These are phyloP conservation scores for Montipora efflorescens DNA, from an alignment of 64 coral and sea anemone species.

Conservation along the genomic window DNA sequence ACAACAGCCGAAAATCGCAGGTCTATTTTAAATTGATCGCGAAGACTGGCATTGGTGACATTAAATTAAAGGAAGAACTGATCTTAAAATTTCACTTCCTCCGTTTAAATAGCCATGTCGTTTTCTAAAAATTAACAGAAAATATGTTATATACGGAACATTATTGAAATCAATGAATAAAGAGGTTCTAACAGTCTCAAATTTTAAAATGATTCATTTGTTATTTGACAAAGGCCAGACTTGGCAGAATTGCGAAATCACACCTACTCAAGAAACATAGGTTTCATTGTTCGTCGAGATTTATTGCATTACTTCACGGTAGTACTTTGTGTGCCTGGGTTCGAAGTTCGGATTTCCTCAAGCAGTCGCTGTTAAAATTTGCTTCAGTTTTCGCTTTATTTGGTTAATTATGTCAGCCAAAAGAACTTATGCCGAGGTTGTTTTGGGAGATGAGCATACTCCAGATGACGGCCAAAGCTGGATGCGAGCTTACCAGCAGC, in stretches of 20 bases:
- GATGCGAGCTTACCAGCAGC: constrained; percentile 35
- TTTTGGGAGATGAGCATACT: constrained; percentile 7
- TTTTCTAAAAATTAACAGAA: neutral
- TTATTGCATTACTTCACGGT: neutral
- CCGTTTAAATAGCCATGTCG: neutral
- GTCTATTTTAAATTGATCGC: too few species aligned
- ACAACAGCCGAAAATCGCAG: too few species aligned
- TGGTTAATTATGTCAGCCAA: constrained; percentile 27
- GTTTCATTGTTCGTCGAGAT: neutral
- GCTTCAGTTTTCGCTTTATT: constrained; percentile 15
- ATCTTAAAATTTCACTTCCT: too few species aligned
- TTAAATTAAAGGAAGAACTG: too few species aligned
- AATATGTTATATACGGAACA: too few species aligned
- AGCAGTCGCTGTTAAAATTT: constrained; percentile 34
- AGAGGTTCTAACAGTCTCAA: too few species aligned
- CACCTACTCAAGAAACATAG: too few species aligned
- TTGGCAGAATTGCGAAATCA: too few species aligned
- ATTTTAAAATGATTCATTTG: too few species aligned
- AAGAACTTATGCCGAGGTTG: constrained; percentile 38
- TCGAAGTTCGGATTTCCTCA: constrained; percentile 14
- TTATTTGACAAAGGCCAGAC: too few species aligned
- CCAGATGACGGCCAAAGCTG: constrained; percentile 34
- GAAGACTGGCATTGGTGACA: too few species aligned
- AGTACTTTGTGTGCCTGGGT: neutral
- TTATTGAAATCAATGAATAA: too few species aligned